Evolutionary conservation across 2,113 vertebrate species (phyloP).

Genomic region (Chaenogobius annularis): DNA sequence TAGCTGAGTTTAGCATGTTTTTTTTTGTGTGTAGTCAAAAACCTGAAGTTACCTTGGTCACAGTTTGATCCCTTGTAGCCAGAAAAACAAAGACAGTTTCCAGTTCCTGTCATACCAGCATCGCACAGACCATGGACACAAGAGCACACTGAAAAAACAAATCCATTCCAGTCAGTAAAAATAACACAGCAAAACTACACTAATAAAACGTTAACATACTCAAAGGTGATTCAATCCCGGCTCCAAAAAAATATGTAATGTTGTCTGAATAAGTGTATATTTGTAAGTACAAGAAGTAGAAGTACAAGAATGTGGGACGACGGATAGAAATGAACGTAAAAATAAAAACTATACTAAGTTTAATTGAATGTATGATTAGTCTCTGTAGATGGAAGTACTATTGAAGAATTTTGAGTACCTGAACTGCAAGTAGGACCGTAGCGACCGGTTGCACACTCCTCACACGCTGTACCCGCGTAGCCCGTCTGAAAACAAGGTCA

Average conservation of each 20-base stretch:
- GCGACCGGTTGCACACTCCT: conserved; percentile 80
- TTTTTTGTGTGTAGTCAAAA: background rate
- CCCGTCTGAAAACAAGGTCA: conserved; percentile 67
- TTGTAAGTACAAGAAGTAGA: background rate
- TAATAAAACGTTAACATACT: too few relatives aligned
- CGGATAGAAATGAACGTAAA: too few relatives aligned
- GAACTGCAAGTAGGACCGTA: conserved; percentile 84
- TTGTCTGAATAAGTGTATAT: background rate
- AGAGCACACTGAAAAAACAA: conserved; percentile 77
- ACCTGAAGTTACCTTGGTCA: conserved; percentile 79
- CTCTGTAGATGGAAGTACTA: background rate
- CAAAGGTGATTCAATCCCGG: too few relatives aligned
- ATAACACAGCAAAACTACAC: background rate
- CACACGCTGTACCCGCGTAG: conserved; percentile 89
- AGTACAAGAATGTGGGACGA: too few relatives aligned
- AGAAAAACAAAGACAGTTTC: conserved; percentile 85
- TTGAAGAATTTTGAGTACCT: conserved; percentile 66
- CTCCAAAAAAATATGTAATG: background rate
- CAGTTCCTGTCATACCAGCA: conserved; percentile 79
- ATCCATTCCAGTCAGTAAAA: background rate
- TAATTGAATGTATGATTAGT: background rate
- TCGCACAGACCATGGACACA: conserved; percentile 88
- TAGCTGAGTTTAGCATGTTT: too few relatives aligned
- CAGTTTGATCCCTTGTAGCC: conserved; percentile 84
- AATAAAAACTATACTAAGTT: too few relatives aligned